These are phyloP conservation scores for Peromyscus californicus DNA, from an alignment of 2,113 vertebrate genomes.

Conservation along the genomic window DNA sequence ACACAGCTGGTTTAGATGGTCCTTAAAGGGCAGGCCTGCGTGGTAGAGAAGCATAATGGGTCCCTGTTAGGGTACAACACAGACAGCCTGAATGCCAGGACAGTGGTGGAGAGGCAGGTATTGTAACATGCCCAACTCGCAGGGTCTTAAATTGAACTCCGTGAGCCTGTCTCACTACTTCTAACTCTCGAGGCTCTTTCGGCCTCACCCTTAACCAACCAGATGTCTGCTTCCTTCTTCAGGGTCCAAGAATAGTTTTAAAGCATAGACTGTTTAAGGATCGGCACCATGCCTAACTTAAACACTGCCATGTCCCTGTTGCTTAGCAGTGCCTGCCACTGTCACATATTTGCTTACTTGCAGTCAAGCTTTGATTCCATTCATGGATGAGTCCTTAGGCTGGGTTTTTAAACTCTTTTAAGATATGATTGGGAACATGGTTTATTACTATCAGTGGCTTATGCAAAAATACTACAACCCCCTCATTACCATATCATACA, in stretches of 20 bases:
- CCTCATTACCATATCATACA: not conserved
- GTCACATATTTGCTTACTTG: not conserved
- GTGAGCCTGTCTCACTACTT: not conserved
- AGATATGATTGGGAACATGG: not conserved
- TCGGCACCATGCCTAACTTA: not conserved
- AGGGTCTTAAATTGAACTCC: not conserved
- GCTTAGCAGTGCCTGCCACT: conserved; percentile 33
- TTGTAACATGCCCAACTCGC: accelerated
- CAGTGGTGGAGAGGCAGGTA: not conserved
- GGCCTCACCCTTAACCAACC: not conserved
- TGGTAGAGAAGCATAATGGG: not conserved
- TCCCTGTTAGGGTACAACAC: not conserved
- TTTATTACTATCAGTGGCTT: not conserved
- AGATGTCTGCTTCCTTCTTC: not conserved
- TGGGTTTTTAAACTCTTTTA: not conserved
- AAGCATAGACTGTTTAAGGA: not conserved
- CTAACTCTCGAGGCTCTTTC: not conserved
- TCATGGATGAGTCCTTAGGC: not conserved
- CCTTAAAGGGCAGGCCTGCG: not conserved
- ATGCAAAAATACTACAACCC: not conserved
- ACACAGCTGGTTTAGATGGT: not conserved
- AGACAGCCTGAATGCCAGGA: not conserved
- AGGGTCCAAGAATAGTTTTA: not conserved
- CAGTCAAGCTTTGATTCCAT: not conserved
- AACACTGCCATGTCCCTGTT: not conserved